phyloP scores from a whole-genome alignment of 2,888 invertebrate genomes.

The Scaptomyza reducta region DNA sequence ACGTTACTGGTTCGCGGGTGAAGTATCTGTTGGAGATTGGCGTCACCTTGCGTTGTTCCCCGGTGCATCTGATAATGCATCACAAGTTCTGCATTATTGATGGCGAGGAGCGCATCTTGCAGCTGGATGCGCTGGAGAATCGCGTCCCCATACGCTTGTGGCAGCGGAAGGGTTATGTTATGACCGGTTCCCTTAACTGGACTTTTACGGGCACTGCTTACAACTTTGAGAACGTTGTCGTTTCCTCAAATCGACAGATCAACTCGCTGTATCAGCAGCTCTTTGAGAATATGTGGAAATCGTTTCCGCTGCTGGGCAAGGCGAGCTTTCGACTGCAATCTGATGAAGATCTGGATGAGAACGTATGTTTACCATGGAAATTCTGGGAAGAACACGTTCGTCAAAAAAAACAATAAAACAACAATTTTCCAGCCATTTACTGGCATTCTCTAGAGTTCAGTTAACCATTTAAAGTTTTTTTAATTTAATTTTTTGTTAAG shows the following conservation, averaged over 20 bases:
- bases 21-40: background rate
- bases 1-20: background rate
- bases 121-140: background rate
- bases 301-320: background rate
- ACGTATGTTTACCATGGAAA: background rate
- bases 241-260: slow-evolving; percentile 6
- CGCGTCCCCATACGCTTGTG: slow-evolving; percentile 2
- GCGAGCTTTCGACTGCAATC: background rate
- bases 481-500: slow-evolving; percentile 4
- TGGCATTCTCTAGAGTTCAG: slow-evolving; percentile 2
- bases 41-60: background rate
- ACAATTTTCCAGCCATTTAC: background rate
- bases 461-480: background rate
- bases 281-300: slow-evolving; percentile 6
- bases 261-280: background rate
- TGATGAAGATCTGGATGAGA: fast-evolving
- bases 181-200: slow-evolving; percentile 21
- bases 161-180: slow-evolving; percentile 1
- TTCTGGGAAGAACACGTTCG: background rate
- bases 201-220: background rate
- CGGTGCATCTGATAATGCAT: slow-evolving; percentile 12
- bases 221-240: slow-evolving; percentile 10
- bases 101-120: slow-evolving; percentile 8
- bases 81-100: slow-evolving; percentile 22
- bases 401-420: background rate